phyloP scores from a whole-genome alignment of 2,888 invertebrate species.

The Corbicula japonica region DNA sequence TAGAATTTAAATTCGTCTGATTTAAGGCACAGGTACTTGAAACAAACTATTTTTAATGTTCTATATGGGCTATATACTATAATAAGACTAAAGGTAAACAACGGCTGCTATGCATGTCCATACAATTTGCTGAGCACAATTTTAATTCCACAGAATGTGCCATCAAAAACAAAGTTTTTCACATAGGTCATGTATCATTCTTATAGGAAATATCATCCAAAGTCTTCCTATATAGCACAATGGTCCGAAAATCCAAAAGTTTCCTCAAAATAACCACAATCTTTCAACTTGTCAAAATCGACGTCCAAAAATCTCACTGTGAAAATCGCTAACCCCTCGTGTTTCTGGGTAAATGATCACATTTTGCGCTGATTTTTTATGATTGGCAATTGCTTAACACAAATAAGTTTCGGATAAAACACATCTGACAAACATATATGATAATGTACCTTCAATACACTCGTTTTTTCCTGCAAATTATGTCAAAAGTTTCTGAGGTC shows the following conservation, averaged over 20 bases:
- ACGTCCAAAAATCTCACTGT: conserved; percentile 4
- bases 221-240: conserved; percentile 11
- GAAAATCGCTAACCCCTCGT: conserved; percentile 2
- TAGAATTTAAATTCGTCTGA: no score
- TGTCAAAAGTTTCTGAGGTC: conserved; percentile 1
- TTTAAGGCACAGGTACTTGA: no score
- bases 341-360: conserved; percentile 12
- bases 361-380: conserved; percentile 15
- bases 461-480: conserved; percentile 8
- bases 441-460: conserved; percentile 6
- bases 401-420: conserved; percentile 11
- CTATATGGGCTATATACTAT: no score
- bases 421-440: conserved; percentile 11
- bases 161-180: conserved; percentile 13
- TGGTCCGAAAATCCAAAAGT: conserved; percentile 13
- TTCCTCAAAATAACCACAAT: conserved; percentile 10
- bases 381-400: conserved; percentile 1
- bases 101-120: conserved; percentile 13
- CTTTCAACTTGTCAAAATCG: conserved; percentile 13
- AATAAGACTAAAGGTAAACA: conserved; percentile 13
- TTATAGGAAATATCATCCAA: conserved; percentile 13
- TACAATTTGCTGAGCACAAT: conserved; percentile 13
- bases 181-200: conserved; percentile 8
- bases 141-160: conserved; percentile 8
- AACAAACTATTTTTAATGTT: no score